These are phyloP conservation scores for Cherax quadricarinatus DNA, from an alignment of 1,140 invertebrate species.

Conservation along the genomic window DNA sequence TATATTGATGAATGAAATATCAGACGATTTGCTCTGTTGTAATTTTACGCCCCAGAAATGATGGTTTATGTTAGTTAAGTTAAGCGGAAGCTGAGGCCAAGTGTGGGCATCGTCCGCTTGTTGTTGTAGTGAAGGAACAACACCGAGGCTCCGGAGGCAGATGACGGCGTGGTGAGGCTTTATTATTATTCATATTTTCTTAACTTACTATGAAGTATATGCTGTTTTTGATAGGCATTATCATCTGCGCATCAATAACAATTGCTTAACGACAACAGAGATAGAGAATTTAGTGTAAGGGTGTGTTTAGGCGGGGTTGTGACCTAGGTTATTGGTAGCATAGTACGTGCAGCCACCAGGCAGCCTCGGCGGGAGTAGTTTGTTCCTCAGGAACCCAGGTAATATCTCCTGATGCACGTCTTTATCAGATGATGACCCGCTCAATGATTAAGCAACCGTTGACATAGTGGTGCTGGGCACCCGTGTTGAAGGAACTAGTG, in stretches of 20 bases:
- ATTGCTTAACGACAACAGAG: neutral
- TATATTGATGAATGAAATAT: neutral
- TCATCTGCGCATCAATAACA: neutral
- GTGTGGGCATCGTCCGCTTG: neutral
- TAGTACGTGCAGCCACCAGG: no score
- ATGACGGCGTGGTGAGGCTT: conserved; percentile 3
- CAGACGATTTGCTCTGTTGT: neutral
- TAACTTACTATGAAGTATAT: neutral
- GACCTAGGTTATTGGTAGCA: neutral
- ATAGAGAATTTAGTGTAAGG: neutral
- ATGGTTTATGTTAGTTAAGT: neutral
- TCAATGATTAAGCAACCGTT: no score
- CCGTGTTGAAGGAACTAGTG: no score
- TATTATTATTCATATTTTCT: neutral
- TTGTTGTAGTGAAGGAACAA: conserved; percentile 20
- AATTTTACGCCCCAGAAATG: neutral
- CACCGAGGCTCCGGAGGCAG: neutral
- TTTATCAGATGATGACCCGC: no score
- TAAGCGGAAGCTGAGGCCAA: neutral
- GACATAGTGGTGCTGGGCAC: no score
- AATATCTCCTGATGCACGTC: no score
- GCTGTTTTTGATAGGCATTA: neutral
- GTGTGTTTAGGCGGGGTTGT: neutral
- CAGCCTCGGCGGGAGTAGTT: no score
- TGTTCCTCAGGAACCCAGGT: no score